Percentiles rank a stretch among this genome's conserved stretches.
Conservation (phyloP, 1,140 invertebrate genomes). For the Hermetia illucens region DNA sequence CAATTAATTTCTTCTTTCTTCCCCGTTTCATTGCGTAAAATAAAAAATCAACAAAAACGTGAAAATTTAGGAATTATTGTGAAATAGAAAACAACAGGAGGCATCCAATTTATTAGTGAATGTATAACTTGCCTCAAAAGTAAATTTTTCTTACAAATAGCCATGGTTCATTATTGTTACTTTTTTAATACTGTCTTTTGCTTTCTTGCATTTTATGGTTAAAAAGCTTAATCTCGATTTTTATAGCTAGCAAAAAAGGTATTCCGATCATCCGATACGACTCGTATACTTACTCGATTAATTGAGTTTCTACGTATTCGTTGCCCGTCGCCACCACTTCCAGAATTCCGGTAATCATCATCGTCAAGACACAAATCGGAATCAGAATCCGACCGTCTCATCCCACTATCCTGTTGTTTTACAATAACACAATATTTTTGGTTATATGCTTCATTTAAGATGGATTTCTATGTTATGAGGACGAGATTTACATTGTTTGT, state of each 20-base stretch:
- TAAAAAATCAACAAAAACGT: no score
- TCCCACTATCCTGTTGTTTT: slow-evolving; percentile 50
- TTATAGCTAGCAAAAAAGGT: slow-evolving; percentile 30
- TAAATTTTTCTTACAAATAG: not conserved
- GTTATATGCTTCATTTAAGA: no score
- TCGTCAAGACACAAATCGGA: slow-evolving; percentile 77
- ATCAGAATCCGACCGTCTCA: slow-evolving; percentile 60
- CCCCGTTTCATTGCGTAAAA: no score
- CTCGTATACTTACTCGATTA: slow-evolving; percentile 31
- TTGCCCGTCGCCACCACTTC: slow-evolving; percentile 4
- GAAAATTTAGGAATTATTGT: no score
- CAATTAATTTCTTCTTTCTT: no score
- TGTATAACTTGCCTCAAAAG: not conserved
- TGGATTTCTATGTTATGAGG: no score
- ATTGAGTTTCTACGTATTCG: slow-evolving; percentile 23
- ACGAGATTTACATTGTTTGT: no score
- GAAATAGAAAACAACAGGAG: no score
- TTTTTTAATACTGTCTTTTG: not conserved
- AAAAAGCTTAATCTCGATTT: slow-evolving; percentile 22
- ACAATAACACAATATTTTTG: no score
- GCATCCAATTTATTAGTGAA: not conserved
- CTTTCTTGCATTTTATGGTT: not conserved
- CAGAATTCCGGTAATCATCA: slow-evolving; percentile 10
- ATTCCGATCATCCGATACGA: slow-evolving; percentile 23
- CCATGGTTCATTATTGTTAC: not conserved